phyloP scores from a whole-genome alignment of 2,888 invertebrate genomes.

The Lordiphosa andalusiaca region DNA sequence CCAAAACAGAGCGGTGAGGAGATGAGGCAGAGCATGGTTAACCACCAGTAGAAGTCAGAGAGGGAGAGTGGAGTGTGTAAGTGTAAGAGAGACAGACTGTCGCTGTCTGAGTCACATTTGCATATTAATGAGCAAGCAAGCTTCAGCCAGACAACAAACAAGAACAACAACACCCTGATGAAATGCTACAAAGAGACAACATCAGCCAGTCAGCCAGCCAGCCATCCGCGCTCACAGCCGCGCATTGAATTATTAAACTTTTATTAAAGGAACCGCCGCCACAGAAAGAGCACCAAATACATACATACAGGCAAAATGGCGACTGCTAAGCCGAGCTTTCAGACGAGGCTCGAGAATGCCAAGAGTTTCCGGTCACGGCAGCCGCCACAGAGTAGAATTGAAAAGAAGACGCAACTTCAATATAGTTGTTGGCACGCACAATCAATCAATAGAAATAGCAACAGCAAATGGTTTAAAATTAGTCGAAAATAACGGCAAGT shows the following conservation, averaged over 20 bases:
- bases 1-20: slow-evolving; percentile 23
- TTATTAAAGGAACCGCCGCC: slow-evolving; percentile 39
- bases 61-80: slow-evolving; percentile 12
- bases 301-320: slow-evolving; percentile 16
- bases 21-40: slow-evolving; percentile 31
- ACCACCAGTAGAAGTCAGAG: slow-evolving; percentile 12
- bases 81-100: slow-evolving; percentile 8
- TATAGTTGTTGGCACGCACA: not conserved
- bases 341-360: slow-evolving; percentile 38
- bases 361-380: slow-evolving; percentile 44
- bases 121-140: slow-evolving; percentile 54
- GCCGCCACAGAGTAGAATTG: slow-evolving; percentile 7
- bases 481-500: slow-evolving; percentile 21
- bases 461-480: slow-evolving; percentile 25
- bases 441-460: slow-evolving; percentile 30
- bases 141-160: slow-evolving; percentile 24
- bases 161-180: slow-evolving; percentile 38
- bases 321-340: slow-evolving; percentile 25
- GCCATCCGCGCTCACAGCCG: slow-evolving; percentile 4
- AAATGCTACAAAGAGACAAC: slow-evolving; percentile 50
- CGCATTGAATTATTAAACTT: slow-evolving; percentile 49
- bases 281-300: slow-evolving; percentile 11
- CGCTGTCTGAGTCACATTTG: slow-evolving; percentile 47
- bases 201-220: slow-evolving; percentile 28
- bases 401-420: not conserved